Evolutionary conservation across 2,113 vertebrate species (phyloP).

Genomic region (Sceloporus tristichus): DNA sequence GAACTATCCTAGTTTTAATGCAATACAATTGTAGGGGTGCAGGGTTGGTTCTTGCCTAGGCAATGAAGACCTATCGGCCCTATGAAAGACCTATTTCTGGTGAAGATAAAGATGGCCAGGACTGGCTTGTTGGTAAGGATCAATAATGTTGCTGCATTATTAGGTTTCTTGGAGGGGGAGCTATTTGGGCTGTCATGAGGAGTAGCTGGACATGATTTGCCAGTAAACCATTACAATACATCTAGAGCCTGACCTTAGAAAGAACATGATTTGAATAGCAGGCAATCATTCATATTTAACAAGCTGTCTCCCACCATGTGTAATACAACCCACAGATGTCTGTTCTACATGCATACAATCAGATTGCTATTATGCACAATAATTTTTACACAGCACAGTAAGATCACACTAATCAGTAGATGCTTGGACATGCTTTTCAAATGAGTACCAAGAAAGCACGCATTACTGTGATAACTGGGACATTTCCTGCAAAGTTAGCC

Average conservation of each 20-base stretch:
- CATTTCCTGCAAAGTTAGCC: background rate
- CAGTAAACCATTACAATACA: background rate
- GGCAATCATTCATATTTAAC: slow-evolving; percentile 16
- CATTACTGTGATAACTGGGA: background rate
- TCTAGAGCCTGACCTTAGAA: background rate
- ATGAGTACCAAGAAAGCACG: background rate
- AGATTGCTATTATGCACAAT: background rate
- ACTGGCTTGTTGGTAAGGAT: too few relatives aligned
- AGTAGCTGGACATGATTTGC: too few relatives aligned
- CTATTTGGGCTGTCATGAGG: too few relatives aligned
- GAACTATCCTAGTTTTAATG: too few relatives aligned
- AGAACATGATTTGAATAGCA: fast-evolving
- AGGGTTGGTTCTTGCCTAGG: too few relatives aligned
- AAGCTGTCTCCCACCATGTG: background rate
- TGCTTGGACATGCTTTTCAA: background rate
- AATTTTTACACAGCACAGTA: background rate
- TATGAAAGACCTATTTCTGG: too few relatives aligned
- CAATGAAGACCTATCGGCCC: too few relatives aligned
- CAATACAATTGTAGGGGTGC: too few relatives aligned
- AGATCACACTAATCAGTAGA: background rate
- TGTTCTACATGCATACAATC: background rate
- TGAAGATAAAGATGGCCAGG: too few relatives aligned
- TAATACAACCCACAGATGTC: background rate
- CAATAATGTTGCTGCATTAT: too few relatives aligned
- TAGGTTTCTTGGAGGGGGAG: too few relatives aligned